Base-by-base conservation (phyloP, 2,888 invertebrate genomes). In the Mimumesa dahlbomi region DNA sequence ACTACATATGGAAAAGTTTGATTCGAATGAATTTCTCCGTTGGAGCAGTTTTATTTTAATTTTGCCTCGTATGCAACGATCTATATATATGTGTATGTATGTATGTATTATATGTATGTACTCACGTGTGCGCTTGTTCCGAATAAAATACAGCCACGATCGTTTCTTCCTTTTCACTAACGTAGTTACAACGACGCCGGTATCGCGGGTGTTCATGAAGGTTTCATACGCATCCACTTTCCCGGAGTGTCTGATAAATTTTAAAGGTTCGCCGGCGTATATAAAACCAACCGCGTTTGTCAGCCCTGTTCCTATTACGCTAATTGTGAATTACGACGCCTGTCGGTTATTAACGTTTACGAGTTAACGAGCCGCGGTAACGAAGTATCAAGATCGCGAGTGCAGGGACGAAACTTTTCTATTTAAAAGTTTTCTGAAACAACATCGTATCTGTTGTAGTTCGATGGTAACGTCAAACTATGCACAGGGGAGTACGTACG, bases 261-360 rank as follows among this genome's bases (percentile, higher is more conserved):
- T 73, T 63, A 48, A 67, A 62, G 43, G 38, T 31, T 3, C 5
- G 7, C 11, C n/a, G 7, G 3, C 31, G 16, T 1, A 42, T 19
- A 40, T 16, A 22, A 36, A 38, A 19, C 38, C 5, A 5, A 7
- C 7, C 25, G 19, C 25, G 11, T 3, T 2, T 36, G 45, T 49
- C 52, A 40, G 50, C 52, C 38, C 18, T 25, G 31, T n/a, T 50
- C 54, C 54, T 61, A 61, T 68, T 62, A 49, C 36, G 45, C 22
- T 73, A 76, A 77, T 71, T 71, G 67, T 77, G 62, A 79, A 74
- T 71, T 71, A 77, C 67, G 73, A 77, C 46, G 45, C 50, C 54
- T 59, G 58, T 70, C 49, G 61, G 64, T 68, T 77, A 74, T 79
- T 77, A 74, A 71, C 80, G 58, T 69, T 73, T 71, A 73, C 65